Evolutionary conservation across 2,113 vertebrate genomes (phyloP), one percentile per base, ranked within the genome.

Genomic region (Forbesichthys papilliferus): DNA sequence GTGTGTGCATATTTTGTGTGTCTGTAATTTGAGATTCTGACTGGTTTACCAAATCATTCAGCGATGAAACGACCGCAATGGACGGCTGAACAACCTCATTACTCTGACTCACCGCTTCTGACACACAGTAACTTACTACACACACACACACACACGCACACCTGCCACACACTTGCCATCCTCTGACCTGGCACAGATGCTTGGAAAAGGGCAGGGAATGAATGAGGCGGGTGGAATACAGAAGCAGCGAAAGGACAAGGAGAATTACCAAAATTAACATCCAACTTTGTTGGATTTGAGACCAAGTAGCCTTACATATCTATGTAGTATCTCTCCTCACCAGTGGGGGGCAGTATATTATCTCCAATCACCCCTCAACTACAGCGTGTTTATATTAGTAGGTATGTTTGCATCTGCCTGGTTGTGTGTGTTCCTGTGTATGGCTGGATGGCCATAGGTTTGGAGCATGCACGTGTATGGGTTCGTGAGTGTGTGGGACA

Each of bases 1-100:
- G 33, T 54, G 42, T 48, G 36, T 57, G 56, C 61, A 68, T 42
- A 53, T 52, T 55, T 4, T 4, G 49, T 13, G 53, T 54, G 66
- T 73, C 52, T 74, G 66, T 87, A 70, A 79, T 78, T 80, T 68
- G 68, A 71, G 66, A 84, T 80, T 89, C 81, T 68, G 80, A 79
- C 65, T 65, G 27, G 78, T 83, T 87, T 83, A 78, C 68, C 18
- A 61, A 70, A 85, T 84, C 82, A 84, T 80, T 90, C 84, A 77
- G 49, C 16, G 33, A 58, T 73, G 83, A 87, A 87, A 87, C 83
- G 78, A 84, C 77, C 75, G 78, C 71, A 87, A 83, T 71, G 80
- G 86, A 71, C 69, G 75, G 83, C 83, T 87, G 86, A 89, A 83
- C 87, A 89, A 90, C 88, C 82, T 83, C 84, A 86, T 90, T 90